Conservation (phyloP, 2,797 vertebrate genomes). For the Taeniopygia guttata region DNA sequence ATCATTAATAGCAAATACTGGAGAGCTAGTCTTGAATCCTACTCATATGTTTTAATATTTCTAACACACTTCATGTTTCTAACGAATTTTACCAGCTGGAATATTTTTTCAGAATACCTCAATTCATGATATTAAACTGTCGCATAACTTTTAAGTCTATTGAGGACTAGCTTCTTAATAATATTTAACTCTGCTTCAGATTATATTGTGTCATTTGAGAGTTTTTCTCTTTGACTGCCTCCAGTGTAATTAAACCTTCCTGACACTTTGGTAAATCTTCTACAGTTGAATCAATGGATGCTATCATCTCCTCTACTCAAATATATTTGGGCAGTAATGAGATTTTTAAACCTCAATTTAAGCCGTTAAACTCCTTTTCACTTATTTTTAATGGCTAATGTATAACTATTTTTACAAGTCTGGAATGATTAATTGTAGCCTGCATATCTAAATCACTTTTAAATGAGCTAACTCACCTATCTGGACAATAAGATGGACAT, state of each 20-base stretch:
- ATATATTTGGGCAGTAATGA: conserved; percentile 21
- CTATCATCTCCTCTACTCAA: not conserved
- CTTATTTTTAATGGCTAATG: conserved; percentile 16
- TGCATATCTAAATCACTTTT: not conserved
- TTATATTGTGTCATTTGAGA: not conserved
- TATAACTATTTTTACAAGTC: conserved; percentile 15
- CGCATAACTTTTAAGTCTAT: not conserved
- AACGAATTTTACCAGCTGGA: not conserved
- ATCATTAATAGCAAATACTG: not conserved
- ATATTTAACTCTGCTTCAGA: not conserved
- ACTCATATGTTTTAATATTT: not conserved
- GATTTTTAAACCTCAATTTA: conserved; percentile 45
- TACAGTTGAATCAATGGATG: not conserved
- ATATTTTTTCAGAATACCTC: not conserved
- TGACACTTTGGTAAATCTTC: conserved; percentile 7
- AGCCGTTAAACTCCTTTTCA: not conserved
- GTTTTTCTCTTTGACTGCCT: not conserved
- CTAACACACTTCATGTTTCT: not conserved
- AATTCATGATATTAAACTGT: not conserved
- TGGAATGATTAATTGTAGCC: conserved; percentile 8
- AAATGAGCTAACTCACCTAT: not conserved
- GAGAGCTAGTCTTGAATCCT: not conserved
- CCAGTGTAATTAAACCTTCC: conserved; percentile 4
- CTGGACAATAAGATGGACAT: not conserved
- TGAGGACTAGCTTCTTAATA: not conserved